Base-by-base conservation (phyloP, 2,888 invertebrate species). In the Acanthosepion esculentum region DNA sequence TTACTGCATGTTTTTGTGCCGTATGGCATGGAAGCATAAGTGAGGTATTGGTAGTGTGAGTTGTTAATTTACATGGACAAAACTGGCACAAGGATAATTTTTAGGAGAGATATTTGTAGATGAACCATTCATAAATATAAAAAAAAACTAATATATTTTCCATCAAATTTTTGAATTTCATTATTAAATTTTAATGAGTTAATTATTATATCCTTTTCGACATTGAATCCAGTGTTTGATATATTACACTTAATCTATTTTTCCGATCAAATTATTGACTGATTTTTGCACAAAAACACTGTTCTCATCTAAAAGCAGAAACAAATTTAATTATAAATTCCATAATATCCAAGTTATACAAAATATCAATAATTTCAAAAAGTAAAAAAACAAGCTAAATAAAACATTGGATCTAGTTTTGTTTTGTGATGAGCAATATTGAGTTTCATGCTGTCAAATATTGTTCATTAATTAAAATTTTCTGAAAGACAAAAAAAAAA, bases 381-480 rank as follows among this genome's bases (percentile, higher is more conserved):
- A 15, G n/a, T n/a, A 12, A n/a, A n/a, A 78, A 78, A 78, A 18
- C 0, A 50, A 50, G 12, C 15, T 0, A 12, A 55, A 18, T 18
- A 78, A 78, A 78, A 29, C 18, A n/a, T 78, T n/a, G n/a, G 12
- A 78, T 78, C 10, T 12, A 78, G n/a, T 78, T 78, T 10, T 78
- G 12, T 78, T 78, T 29, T 12, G 29, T n/a, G n/a, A 78, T 12
- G 29, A 12, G n/a, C 78, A 78, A 78, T 78, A 10, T n/a, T 78
- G 12, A 12, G 8, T 18, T 78, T 12, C 78, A 29, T 15, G n/a
- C 78, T 78, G 78, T 78, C 78, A 78, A 78, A 78, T 78, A 78
- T 29, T 78, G 78, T 29, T 78, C 78, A n/a, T 78, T 78, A 78
- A 78, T 78, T 78, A 78, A 78, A 78, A n/a, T 78, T 78, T 78